Percentiles rank a stretch among this genome's conserved stretches.
Evolutionary conservation across 2,797 vertebrate species (phyloP).

Genomic region (Trichosurus vulpecula): DNA sequence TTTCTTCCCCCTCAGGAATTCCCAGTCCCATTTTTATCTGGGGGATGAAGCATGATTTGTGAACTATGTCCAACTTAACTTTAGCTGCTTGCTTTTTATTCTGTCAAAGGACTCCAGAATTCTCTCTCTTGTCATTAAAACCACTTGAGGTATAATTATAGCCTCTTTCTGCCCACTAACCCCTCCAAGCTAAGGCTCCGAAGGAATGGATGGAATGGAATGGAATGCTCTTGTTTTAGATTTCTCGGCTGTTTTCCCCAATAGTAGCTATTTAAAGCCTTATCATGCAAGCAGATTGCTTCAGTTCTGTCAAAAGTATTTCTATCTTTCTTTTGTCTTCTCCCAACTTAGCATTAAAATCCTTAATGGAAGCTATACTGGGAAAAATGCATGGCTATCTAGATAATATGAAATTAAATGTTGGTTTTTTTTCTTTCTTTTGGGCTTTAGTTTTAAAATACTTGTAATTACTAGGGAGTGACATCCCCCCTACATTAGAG

Average conservation of each 20-base stretch:
- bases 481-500: not conserved
- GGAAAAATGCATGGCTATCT: not conserved
- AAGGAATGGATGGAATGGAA: conserved; percentile 24
- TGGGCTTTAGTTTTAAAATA: conserved; percentile 3
- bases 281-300: conserved; percentile 51
- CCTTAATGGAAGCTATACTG: not conserved
- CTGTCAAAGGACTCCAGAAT: conserved; percentile 54
- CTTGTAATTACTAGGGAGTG: not conserved
- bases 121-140: conserved; percentile 68
- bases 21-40: conserved; percentile 73
- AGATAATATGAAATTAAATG: not conserved
- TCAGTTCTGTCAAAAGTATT: conserved; percentile 51
- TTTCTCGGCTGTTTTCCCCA: conserved; percentile 17
- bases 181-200: not conserved
- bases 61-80: conserved; percentile 63
- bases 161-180: conserved; percentile 60
- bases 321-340: conserved; percentile 58
- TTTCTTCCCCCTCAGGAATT: conserved; percentile 62
- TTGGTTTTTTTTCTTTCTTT: conserved; percentile 25
- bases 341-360: conserved; percentile 37
- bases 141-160: conserved; percentile 76
- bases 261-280: conserved; percentile 68
- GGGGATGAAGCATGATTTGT: conserved; percentile 66
- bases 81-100: conserved; percentile 46
- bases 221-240: conserved; percentile 66